Conservation (phyloP, 2,888 invertebrate species). For the Drosophila robusta region DNA sequence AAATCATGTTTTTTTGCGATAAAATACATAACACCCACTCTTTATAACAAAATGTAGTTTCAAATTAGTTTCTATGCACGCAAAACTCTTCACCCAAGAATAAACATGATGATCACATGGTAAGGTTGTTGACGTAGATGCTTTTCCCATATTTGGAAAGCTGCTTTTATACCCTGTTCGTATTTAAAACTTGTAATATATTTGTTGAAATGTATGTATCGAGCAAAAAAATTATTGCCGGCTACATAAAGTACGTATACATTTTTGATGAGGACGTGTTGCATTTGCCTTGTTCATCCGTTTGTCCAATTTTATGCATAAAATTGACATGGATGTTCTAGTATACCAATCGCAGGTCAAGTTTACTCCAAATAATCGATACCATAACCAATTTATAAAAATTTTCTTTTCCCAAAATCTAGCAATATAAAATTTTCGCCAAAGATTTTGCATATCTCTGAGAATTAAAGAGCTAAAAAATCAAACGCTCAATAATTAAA, state of each 20-base stretch:
- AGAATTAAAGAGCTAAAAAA: no score
- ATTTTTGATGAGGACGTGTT: no score
- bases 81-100: slow-evolving; percentile 14
- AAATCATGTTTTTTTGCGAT: background rate
- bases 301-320: no score
- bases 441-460: no score
- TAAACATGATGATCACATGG: slow-evolving; percentile 9
- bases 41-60: background rate
- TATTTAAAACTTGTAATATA: background rate
- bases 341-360: no score
- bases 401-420: no score
- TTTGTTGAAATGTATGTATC: background rate
- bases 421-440: no score
- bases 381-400: no score
- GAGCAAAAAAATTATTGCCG: background rate
- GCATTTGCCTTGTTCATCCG: no score
- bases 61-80: slow-evolving; percentile 8
- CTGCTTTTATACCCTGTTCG: slow-evolving; percentile 16
- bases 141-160: slow-evolving; percentile 38
- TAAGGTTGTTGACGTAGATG: slow-evolving; percentile 29
- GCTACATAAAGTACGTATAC: background rate
- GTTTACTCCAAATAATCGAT: no score
- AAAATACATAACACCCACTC: slow-evolving; percentile 18
- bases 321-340: no score
- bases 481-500: no score